Base-by-base conservation (phyloP, 1,140 invertebrate genomes). In the Scylla paramamosain region DNA sequence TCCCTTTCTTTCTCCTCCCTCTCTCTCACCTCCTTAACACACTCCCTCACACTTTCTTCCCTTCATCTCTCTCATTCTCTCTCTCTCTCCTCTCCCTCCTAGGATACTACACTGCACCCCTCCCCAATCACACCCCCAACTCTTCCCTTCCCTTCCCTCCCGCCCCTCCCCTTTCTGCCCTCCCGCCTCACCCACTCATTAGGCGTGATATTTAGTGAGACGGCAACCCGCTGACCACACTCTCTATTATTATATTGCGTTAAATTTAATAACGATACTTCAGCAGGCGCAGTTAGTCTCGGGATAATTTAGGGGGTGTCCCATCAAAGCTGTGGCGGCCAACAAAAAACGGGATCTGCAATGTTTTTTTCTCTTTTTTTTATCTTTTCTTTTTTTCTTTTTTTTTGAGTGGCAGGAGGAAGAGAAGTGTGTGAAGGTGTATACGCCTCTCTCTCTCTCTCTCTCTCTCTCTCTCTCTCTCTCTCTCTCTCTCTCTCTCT, bases 41-140 rank as follows among this genome's bases (percentile, higher is more conserved):
- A 45, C 45, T 28, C 20, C 29, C 86, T 88, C 86, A 7, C 86
- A 28, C 48, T 39, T 48, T 67, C 91, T 31, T n/a, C 59, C 48
- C 25, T 31, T 91, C 90, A 25, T 83, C 90, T 67, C 91, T 31
- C 48, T 91, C 48, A 6, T 31, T 91, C 90, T 45, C 59, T 92
- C 91, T 92, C 29, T 82, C 59, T 82, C 48, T 91, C 48, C n/a
- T 92, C 91, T 82, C 0, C 31, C 28, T 88, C 29, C 4, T 46
- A 16, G 12, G 16, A 20, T 29, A 48, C 32, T 39, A 29, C 90
- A 67, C 52, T 31, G 10, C 67, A 39, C 32, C 91, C 32, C 48
- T 48, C 82, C 25, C 91, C 67, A 29, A 20, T 39, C 77, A 39
- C 20, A 39, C 45, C 10, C 45, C 28, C n/a, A 29, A 31, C 28